Evolutionary conservation across 2,113 vertebrate species (phyloP).

Genomic region (Carlito syrichta): DNA sequence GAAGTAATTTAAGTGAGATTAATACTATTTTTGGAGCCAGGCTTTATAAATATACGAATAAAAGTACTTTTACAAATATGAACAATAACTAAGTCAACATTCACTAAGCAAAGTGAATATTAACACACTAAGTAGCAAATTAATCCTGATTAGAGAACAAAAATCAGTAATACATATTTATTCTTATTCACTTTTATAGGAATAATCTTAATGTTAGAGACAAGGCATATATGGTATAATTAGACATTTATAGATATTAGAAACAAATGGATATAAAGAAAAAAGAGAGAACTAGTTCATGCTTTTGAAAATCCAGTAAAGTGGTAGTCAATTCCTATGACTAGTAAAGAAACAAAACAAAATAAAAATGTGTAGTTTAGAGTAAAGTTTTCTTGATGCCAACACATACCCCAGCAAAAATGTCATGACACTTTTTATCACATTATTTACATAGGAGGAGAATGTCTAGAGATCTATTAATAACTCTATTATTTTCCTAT

Average conservation of each 20-base stretch:
- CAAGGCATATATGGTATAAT: background rate
- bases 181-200: background rate
- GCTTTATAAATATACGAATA: background rate
- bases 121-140: background rate
- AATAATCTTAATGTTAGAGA: background rate
- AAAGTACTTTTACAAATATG: background rate
- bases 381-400: background rate
- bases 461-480: background rate
- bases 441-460: background rate
- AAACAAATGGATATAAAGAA: background rate
- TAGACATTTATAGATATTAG: background rate
- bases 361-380: background rate
- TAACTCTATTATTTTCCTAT: slow-evolving; percentile 16
- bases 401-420: background rate
- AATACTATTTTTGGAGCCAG: background rate
- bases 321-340: background rate
- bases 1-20: background rate
- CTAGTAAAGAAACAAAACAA: background rate
- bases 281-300: background rate
- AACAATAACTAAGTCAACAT: background rate
- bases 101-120: background rate
- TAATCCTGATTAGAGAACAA: background rate
- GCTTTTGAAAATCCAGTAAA: background rate
- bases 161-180: background rate
- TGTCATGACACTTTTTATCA: background rate